phyloP scores from a whole-genome alignment of 2,113 vertebrate species.

The Tachysurus vachellii region DNA sequence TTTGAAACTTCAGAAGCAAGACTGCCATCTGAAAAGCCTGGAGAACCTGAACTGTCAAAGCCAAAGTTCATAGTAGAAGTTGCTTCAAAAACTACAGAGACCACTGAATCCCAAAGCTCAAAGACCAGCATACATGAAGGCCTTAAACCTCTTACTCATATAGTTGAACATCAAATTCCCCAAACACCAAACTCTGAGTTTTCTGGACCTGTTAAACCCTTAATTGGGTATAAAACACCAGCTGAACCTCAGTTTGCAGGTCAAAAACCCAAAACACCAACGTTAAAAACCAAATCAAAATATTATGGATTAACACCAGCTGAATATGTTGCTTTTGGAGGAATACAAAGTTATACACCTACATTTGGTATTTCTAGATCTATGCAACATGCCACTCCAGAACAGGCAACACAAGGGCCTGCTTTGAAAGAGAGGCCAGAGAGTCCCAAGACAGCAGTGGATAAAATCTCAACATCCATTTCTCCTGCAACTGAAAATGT shows the following conservation, averaged over 20 bases:
- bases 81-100: constrained; percentile 31
- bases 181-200: constrained; percentile 63
- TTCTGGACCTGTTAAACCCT: constrained; percentile 55
- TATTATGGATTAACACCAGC: constrained; percentile 74
- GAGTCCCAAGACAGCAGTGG: constrained; percentile 19
- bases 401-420: constrained; percentile 48
- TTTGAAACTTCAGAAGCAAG: constrained; percentile 32
- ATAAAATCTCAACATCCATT: constrained; percentile 13
- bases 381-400: constrained; percentile 26
- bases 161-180: neutral
- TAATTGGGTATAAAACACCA: constrained; percentile 63
- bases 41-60: constrained; percentile 53
- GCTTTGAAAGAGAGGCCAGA: constrained; percentile 30
- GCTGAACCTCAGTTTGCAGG: constrained; percentile 57
- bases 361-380: constrained; percentile 63
- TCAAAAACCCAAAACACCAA: constrained; percentile 70
- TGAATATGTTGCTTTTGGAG: constrained; percentile 73
- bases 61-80: constrained; percentile 45
- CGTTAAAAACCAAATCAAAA: constrained; percentile 60
- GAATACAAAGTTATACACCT: constrained; percentile 67
- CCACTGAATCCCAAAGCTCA: constrained; percentile 51
- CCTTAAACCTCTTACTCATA: constrained; percentile 29
- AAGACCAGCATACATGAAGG: constrained; percentile 35
- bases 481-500: constrained; percentile 45
- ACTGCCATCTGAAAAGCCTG: constrained; percentile 46